Evolutionary conservation across 2,113 vertebrate species (phyloP), one percentile per base, ranked within the genome.

Genomic region (Hylia prasina): DNA sequence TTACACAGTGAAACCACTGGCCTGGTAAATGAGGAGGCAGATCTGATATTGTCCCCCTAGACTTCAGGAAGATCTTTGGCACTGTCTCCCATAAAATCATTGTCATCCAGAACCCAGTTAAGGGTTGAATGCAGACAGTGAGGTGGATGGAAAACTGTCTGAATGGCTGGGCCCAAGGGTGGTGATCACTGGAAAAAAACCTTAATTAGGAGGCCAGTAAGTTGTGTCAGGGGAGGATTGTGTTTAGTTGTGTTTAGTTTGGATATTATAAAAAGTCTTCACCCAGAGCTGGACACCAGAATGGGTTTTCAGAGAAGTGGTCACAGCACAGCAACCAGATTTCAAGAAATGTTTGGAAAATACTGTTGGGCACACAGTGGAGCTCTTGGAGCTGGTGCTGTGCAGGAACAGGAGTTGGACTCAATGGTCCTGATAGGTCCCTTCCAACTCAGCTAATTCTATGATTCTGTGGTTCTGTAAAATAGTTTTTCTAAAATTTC

Each of bases 401-500:
- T 42, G 31, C 25, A 37, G 31, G 25, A 35, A 20, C 44, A 35
- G 30, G 37, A 22, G 14, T 1, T 27, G 13, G 44, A 21, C 7
- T 42, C 1, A 0, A 20, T 25, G 10, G 37, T 44, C 25, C 31
- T 44, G 21, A 18, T 17, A 16, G 7, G 25, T 68, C 17, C 25
- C 44, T 76, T 50, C 37, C 37, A 50, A 37, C 25, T 31, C 31
- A 37, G 21, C 9, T 50, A 30, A 57, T 76, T 76, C 37, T 42
- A 10, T 57, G 25, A 33, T 48, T 85, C 19, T 56, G 8, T 72
- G 57, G 64, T 73, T 56, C 60, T n/a, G 8, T 44, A 50, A 25
- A 53, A n/a, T 13, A 15, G 9, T 28, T 85, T 78, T 68, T 42
- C 40, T 56, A 48, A 77, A 65, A 70, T 45, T 65, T 83, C 5